Percentiles rank a stretch among this genome's conserved stretches.
Conservation (phyloP, 2,113 vertebrate species). For the Ammodytes dubius region DNA sequence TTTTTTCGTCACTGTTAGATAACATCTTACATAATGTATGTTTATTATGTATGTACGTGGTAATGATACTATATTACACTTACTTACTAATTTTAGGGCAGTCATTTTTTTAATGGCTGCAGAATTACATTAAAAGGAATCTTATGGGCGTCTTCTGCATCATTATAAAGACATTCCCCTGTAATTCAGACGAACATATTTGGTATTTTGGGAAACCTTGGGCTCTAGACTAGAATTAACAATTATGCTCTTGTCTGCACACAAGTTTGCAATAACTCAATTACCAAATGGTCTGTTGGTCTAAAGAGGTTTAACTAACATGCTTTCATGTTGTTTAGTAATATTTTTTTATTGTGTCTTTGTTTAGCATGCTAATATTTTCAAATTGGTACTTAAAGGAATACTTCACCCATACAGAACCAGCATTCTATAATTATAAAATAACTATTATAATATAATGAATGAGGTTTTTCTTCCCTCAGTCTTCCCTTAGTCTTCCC, state of each 20-base stretch:
- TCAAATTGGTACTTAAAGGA: neutral
- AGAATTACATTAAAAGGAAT: neutral
- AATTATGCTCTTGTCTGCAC: constrained; percentile 4
- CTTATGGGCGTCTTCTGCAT: neutral
- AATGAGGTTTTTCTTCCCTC: too few species aligned
- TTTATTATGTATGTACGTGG: neutral
- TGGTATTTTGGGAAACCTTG: constrained; percentile 27
- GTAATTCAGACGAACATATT: constrained; percentile 33
- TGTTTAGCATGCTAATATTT: neutral
- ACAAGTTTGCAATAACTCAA: constrained; percentile 13
- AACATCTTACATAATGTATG: neutral
- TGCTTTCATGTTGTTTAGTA: too few species aligned
- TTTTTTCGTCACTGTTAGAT: neutral
- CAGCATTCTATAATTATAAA: too few species aligned
- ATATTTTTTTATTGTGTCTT: too few species aligned
- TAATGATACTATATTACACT: neutral
- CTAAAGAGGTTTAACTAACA: neutral
- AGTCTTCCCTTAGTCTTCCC: too few species aligned
- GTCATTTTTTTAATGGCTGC: constrained; percentile 5
- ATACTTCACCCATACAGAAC: too few species aligned
- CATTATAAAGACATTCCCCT: constrained; percentile 30
- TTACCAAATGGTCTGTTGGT: neutral
- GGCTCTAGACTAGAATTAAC: constrained; percentile 22
- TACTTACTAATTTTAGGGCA: neutral
- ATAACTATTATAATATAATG: too few species aligned